Conservation (phyloP, 2,113 vertebrate genomes). For the Brachypodius melanocephalos region DNA sequence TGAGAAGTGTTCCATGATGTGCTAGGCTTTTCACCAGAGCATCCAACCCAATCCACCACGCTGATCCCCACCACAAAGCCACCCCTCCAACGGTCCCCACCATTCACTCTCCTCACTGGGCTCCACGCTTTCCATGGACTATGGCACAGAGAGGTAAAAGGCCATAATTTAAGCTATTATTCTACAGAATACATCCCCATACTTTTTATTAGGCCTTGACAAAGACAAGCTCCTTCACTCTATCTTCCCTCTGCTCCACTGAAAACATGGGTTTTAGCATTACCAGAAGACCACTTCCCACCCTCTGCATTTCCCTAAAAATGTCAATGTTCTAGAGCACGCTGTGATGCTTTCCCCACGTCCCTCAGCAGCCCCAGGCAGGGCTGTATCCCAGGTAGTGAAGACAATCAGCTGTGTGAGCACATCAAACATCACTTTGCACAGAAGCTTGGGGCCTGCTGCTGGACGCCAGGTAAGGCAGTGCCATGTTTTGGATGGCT, state of each 20-base stretch:
- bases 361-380: neutral
- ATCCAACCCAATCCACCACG: neutral
- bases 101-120: neutral
- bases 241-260: neutral
- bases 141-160: neutral
- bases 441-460: constrained; percentile 43
- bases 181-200: neutral
- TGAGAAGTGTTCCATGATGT: neutral
- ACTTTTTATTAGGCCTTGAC: neutral
- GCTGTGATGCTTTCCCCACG: neutral
- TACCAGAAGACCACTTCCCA: neutral
- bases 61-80: neutral
- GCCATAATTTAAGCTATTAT: neutral
- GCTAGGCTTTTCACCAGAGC: neutral
- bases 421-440: neutral
- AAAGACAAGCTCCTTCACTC: neutral
- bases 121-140: neutral
- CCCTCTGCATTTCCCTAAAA: neutral
- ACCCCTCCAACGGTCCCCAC: neutral
- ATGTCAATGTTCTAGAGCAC: neutral
- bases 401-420: neutral
- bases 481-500: constrained; percentile 27
- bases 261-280: neutral
- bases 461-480: neutral
- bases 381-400: neutral